Base-by-base conservation (phyloP, 1,140 invertebrate species). In the Polypedilum pembai region DNA sequence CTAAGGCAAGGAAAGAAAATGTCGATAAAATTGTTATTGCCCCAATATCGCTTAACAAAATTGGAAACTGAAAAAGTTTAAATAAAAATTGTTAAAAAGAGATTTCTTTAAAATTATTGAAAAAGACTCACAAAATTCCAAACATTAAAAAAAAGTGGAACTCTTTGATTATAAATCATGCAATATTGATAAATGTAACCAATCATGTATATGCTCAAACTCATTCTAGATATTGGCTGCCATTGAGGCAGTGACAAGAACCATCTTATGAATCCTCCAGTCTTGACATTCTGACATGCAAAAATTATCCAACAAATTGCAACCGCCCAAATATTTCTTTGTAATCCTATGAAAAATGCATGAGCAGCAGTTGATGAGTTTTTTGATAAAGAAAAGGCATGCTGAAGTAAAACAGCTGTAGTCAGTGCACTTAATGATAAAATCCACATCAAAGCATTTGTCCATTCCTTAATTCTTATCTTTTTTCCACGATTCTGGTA, bases 291-390 rank as follows among this genome's bases (percentile, higher is more conserved):
- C 7, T 81, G 78, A 76, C 87, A 87, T 2, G 85, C 84, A 74
- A 87, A 85, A 8, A 88, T 82, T 3, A 89, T 82, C 87, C 87
- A 89, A 7, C 80, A 79, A 4, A 89, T 40, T 0, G 80, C 81
- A 0, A 86, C 3, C 0, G 82, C 80, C 82, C 87, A 88, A 0
- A 79, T 77, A 15, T 83, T 82, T 12, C 87, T 78, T 41, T 85
- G 81, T 0, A 87, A 76, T 10, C 83, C 82, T 0, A 84, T 84
- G 74, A 88, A 88, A 17, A 87, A 78, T 7, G 86, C 83, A 0
- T 84, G 81, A 75, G 82, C 81, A 41, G 40, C 10, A 15, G 40
- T n/a, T n/a, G 73, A 40, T 41, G 33, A 15, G 5, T 40, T 17
- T 8, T 40, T 5, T 56, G 45, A 56, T 56, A 15, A 3, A 3